Evolutionary conservation across 2,888 invertebrate species (phyloP), one percentile per base, ranked within the genome.

Genomic region (Hypsopygia costalis): DNA sequence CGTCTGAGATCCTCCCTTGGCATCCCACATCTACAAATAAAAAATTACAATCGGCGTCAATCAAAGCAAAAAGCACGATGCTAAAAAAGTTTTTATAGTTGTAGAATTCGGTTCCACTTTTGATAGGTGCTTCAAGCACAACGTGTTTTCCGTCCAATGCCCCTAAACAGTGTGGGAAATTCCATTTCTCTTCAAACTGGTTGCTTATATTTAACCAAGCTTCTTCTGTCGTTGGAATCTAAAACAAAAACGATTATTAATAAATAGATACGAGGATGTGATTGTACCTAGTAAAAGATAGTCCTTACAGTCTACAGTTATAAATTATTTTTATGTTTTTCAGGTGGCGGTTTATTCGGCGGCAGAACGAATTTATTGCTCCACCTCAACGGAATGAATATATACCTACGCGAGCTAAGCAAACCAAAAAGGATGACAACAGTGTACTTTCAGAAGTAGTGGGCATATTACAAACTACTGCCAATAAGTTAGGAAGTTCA

Each of bases 61-160:
- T 46, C 36, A 48, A 39, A 40, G 47, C 49, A 16, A 52, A 32
- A 10, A 52, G 44, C 10, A 54, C 40, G 7, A 51, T 47, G 28
- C 43, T 43, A 48, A 50, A 49, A 11, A n/a, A 8, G 6, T 8
- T n/a, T n/a, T 25, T 25, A n/a, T 25, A 25, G 25, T 6, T 43
- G 36, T 43, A 49, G 30, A 44, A 25, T 6, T 25, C 41, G 10
- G 47, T 44, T 32, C 49, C 52, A 27, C 41, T 46, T 22, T 44
- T 46, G 25, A 38, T 30, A 37, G 52, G 52, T 32, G 47, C 44
- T 29, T 44, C 33, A 36, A 52, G 44, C 9, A 33, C 36, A 20
- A 52, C 30, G 30, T 51, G 51, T 39, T 51, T 51, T 16, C 51
- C 49, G 22, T 49, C 49, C 36, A 50, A 34, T 36, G 49, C 44